phyloP scores from a whole-genome alignment of 2,888 invertebrate genomes.

The Agrotis exclamationis region DNA sequence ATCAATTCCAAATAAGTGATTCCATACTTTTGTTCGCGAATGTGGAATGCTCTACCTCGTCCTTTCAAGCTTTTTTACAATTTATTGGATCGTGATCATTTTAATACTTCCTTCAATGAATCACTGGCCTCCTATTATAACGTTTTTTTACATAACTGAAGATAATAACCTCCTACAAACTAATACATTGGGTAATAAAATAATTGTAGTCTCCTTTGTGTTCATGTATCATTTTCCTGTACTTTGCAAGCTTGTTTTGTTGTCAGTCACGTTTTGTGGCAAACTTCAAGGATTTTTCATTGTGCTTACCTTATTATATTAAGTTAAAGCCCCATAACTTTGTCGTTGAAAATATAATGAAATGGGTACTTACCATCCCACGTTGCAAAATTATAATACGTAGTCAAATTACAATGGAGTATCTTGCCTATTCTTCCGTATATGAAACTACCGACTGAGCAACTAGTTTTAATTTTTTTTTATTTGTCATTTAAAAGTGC shows the following conservation, averaged over 20 bases:
- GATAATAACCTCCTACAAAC: slow-evolving; percentile 24
- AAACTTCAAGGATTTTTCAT: slow-evolving; percentile 45
- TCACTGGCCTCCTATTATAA: slow-evolving; percentile 20
- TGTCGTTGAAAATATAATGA: not conserved
- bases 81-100: slow-evolving; percentile 2
- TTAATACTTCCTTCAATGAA: slow-evolving; percentile 1
- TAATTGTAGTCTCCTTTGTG: slow-evolving; percentile 49
- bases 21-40: no score
- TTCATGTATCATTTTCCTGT: slow-evolving; percentile 37
- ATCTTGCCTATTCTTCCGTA: no score
- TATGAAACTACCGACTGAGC: no score
- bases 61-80: not conserved
- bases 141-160: slow-evolving; percentile 14
- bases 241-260: slow-evolving; percentile 43
- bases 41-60: not conserved
- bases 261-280: slow-evolving; percentile 48
- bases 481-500: no score
- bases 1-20: no score
- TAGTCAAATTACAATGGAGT: not conserved
- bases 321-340: slow-evolving; percentile 21
- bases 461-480: no score
- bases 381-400: not conserved
- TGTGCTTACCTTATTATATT: slow-evolving; percentile 24
- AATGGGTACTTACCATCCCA: not conserved
- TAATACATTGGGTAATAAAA: slow-evolving; percentile 39